Percentiles rank a stretch among this genome's conserved stretches.
Conservation (phyloP, 2,797 vertebrate genomes). For the Tarsius wallacei region DNA sequence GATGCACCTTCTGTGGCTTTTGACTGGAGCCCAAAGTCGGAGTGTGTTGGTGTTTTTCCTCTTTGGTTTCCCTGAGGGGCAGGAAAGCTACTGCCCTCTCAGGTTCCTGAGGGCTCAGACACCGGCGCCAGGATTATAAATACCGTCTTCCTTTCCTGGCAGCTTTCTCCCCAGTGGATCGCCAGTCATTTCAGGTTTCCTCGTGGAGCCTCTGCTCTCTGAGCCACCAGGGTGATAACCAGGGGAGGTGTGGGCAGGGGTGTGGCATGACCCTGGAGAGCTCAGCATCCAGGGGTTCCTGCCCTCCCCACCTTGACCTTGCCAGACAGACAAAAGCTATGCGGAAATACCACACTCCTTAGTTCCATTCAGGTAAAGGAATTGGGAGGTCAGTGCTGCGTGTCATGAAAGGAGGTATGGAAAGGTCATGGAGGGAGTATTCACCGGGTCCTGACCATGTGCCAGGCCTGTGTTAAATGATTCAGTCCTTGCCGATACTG, state of each 20-base stretch:
- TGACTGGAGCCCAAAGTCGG: slow-evolving; percentile 63
- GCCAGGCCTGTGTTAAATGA: background rate
- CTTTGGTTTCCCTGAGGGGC: slow-evolving; percentile 65
- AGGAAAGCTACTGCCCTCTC: slow-evolving; percentile 70
- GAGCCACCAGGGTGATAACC: background rate
- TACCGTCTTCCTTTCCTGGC: slow-evolving; percentile 48
- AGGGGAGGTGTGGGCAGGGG: background rate
- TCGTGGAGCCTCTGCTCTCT: background rate
- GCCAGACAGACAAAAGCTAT: background rate
- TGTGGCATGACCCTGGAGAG: fast-evolving
- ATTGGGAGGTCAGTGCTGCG: background rate
- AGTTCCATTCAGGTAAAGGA: background rate
- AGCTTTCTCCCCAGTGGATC: background rate
- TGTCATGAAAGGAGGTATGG: background rate
- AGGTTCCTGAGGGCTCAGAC: slow-evolving; percentile 70
- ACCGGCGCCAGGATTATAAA: slow-evolving; percentile 75
- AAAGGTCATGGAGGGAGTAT: fast-evolving
- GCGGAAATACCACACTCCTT: background rate
- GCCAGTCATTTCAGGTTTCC: background rate
- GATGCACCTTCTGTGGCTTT: slow-evolving; percentile 39
- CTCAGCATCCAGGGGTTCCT: background rate
- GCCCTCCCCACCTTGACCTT: background rate
- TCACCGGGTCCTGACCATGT: background rate
- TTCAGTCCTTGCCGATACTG: background rate
- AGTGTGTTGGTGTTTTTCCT: slow-evolving; percentile 78